phyloP scores from a whole-genome alignment of 2,797 vertebrate species.

The Rhabdomys pumilio region DNA sequence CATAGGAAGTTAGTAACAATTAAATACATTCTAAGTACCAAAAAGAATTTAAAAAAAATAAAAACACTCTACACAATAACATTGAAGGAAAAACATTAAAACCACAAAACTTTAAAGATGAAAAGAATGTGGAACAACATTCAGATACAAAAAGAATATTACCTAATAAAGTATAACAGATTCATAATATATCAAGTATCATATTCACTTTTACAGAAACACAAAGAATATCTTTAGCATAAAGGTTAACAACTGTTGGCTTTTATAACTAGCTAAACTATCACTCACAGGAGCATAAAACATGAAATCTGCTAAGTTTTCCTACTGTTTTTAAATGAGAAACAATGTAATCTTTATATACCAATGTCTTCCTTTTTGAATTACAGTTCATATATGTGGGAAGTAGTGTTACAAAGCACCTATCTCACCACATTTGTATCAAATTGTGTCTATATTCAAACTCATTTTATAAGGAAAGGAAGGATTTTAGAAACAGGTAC shows the following conservation, averaged over 20 bases:
- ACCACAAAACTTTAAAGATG: conserved; percentile 6
- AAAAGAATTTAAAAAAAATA: not conserved
- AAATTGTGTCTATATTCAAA: not conserved
- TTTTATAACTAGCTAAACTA: conserved; percentile 79
- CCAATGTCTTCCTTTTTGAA: not conserved
- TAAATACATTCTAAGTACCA: not conserved
- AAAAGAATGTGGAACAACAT: conserved; percentile 49
- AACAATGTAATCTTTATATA: not conserved
- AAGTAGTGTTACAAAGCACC: not conserved
- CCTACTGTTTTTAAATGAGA: not conserved
- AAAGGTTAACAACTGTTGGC: not conserved
- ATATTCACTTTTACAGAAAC: not conserved
- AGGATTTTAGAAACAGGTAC: not conserved
- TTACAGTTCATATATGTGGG: not conserved
- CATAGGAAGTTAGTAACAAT: conserved; percentile 43
- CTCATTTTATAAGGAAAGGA: not conserved
- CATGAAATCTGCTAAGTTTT: not conserved
- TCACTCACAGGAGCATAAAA: not conserved
- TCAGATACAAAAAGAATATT: conserved; percentile 11
- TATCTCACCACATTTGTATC: not conserved
- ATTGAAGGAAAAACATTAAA: conserved; percentile 10
- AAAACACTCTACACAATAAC: not conserved
- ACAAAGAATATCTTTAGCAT: not conserved
- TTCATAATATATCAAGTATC: not conserved
- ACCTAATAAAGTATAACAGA: not conserved